Conservation (phyloP, 1,140 invertebrate genomes). For the Argopecten irradians region DNA sequence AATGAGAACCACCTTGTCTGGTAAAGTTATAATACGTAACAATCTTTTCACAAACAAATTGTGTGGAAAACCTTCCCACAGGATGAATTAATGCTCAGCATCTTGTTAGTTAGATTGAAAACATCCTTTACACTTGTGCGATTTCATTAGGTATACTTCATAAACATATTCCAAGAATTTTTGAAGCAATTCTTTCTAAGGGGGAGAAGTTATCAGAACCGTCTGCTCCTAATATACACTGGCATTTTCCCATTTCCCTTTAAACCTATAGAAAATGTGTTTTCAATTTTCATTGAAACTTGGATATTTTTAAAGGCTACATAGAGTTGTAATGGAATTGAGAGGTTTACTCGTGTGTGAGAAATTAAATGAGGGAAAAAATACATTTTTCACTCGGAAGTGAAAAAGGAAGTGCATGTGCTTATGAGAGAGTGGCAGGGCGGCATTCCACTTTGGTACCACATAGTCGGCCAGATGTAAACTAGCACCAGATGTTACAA, state of each 20-base stretch:
- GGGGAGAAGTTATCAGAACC: constrained; percentile 1
- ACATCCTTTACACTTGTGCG: background rate
- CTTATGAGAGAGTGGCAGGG: background rate
- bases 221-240: background rate
- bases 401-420: background rate
- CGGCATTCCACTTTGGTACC: background rate
- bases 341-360: background rate
- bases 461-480: constrained; percentile 1
- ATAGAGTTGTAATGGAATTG: background rate
- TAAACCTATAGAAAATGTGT: background rate
- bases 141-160: constrained; percentile 5
- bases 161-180: background rate
- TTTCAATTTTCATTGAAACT: constrained; percentile 5
- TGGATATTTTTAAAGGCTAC: background rate
- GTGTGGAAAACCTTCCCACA: constrained; percentile 9
- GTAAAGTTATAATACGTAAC: background rate
- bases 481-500: background rate
- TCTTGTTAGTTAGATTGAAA: constrained; percentile 11
- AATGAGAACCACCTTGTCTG: constrained; percentile 5
- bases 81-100: background rate
- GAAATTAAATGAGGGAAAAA: background rate
- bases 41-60: constrained; percentile 4
- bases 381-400: background rate
- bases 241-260: constrained; percentile 15
- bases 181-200: background rate